Conservation (phyloP, 1,140 invertebrate genomes). For the Plectrocnemia conspersa region DNA sequence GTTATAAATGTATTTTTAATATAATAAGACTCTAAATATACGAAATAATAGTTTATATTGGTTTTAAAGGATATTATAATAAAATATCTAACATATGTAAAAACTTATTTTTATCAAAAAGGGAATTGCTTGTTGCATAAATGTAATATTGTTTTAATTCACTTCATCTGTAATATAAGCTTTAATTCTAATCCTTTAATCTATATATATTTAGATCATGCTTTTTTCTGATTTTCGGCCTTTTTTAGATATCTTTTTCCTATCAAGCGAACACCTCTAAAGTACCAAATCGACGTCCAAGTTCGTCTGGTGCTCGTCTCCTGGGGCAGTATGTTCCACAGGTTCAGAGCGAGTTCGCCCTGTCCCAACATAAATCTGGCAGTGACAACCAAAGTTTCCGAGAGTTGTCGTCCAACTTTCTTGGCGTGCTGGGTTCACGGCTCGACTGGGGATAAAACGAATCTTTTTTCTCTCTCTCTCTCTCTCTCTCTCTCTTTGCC, state of each 20-base stretch:
- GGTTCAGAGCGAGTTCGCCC: background rate
- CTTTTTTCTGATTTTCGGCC: background rate
- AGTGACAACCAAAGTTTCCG: slow-evolving; percentile 17
- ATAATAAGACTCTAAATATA: too few relatives aligned
- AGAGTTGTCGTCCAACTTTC: slow-evolving; percentile 6
- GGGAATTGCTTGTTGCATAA: too few relatives aligned
- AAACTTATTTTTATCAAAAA: too few relatives aligned
- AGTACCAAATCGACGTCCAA: background rate
- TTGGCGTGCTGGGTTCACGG: slow-evolving; percentile 7
- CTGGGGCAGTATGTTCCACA: background rate
- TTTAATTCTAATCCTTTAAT: too few relatives aligned
- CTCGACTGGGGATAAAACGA: slow-evolving; percentile 12
- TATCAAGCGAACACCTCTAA: background rate
- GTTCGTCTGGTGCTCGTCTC: slow-evolving; percentile 3
- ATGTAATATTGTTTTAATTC: too few relatives aligned
- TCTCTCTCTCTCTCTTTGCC: too few relatives aligned
- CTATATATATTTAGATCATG: too few relatives aligned
- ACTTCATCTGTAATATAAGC: too few relatives aligned
- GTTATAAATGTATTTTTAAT: too few relatives aligned
- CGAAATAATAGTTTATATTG: too few relatives aligned
- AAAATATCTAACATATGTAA: too few relatives aligned
- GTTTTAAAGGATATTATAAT: too few relatives aligned
- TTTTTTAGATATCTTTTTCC: background rate
- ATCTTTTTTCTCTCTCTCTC: slow-evolving; percentile 8
- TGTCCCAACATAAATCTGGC: slow-evolving; percentile 18